phyloP scores from a whole-genome alignment of 2,797 vertebrate species.

The Heliangelus exortis region DNA sequence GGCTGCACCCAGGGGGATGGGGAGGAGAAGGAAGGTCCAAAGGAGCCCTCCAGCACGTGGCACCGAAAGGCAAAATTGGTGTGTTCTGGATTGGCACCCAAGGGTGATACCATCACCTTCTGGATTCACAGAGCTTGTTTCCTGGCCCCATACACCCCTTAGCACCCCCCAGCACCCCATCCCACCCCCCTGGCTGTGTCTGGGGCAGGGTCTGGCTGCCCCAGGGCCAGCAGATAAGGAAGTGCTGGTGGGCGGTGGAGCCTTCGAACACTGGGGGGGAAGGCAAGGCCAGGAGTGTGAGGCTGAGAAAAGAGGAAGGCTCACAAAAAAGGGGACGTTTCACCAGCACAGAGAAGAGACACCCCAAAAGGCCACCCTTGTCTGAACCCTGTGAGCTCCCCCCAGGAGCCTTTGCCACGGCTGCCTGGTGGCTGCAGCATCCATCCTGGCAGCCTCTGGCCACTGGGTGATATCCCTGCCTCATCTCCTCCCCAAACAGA shows the following conservation, averaged over 20 bases:
- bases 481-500: accelerated
- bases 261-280: background rate
- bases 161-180: accelerated
- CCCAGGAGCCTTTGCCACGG: accelerated
- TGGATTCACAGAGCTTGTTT: background rate
- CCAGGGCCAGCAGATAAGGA: background rate
- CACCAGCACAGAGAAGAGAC: background rate
- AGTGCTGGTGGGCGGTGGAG: background rate
- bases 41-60: accelerated
- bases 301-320: constrained; percentile 59
- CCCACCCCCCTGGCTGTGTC: accelerated
- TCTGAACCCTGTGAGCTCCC: background rate
- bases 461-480: background rate
- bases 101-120: background rate
- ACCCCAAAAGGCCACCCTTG: background rate
- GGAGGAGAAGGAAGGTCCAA: background rate
- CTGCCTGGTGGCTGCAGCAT: background rate
- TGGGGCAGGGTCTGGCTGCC: accelerated
- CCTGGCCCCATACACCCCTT: background rate
- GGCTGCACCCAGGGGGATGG: background rate
- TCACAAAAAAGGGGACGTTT: constrained; percentile 13
- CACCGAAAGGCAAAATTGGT: accelerated
- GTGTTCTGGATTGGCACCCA: background rate
- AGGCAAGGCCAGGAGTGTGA: background rate
- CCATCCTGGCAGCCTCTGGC: accelerated